Evolutionary conservation across 2,113 vertebrate genomes (phyloP), one percentile per base, ranked within the genome.

Genomic region (Plecotus auritus): DNA sequence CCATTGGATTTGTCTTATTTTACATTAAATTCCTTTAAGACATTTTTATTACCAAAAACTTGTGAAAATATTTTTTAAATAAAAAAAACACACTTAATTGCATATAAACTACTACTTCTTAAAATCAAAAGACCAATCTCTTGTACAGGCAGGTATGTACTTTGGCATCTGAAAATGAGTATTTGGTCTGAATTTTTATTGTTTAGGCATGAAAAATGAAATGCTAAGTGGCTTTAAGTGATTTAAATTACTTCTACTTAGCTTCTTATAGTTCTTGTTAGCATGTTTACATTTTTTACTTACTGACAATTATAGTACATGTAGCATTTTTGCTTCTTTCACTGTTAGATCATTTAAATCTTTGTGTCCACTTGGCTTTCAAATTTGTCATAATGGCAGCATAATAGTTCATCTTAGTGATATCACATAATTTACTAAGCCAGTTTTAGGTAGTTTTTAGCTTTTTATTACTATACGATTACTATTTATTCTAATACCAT

Each of bases 191-290:
- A 80, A 84, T 74, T 69, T 84, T 40, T 87, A n/a, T 26, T 9
- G 10, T 90, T 88, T 76, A 69, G 70, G 74, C 61, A 28, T 76
- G 37, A 89, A 88, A 84, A 91, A 83, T 40, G 23, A 94, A 95
- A 94, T 80, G 20, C 32, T 70, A 35, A 66, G 28, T 89, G 23
- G 56, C 56, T 61, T 61, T 61, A 61, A 61, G 56, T 61, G 56
- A 61, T 61, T 61, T 61, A 26, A 59, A 59, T 23, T 26, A 45
- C 9, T 85, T 81, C 23, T 59, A 17, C 22, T 2, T 88, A n/a
- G 17, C 94, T 93, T 88, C n/a, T 64, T 70, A 32, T 42, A 64
- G 72, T 26, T 76, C 40, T 72, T 64, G 32, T 67, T 82, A 42
- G 54, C 2, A 20, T n/a, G 1, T 37, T 4, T 45, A n/a, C 4